These are phyloP conservation scores for Drosophila lacteicornis DNA, from an alignment of 1,140 invertebrate genomes.

Conservation along the genomic window DNA sequence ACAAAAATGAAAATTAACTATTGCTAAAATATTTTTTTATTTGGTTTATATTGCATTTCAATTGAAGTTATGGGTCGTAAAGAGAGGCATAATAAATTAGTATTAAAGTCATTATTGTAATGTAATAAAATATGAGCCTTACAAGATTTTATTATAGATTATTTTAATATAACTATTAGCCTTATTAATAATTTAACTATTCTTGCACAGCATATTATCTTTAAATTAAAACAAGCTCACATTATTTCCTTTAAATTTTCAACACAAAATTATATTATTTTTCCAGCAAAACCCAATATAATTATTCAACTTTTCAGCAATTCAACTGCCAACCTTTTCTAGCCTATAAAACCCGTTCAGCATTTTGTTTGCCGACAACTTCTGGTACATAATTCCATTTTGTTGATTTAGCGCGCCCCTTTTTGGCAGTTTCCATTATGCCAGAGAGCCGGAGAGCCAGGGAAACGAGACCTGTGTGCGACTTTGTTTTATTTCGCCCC, in stretches of 20 bases:
- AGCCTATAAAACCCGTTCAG: not conserved
- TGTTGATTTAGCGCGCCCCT: constrained; percentile 32
- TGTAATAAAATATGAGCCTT: no score
- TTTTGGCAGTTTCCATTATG: constrained; percentile 42
- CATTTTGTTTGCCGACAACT: constrained; percentile 16
- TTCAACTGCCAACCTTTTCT: not conserved
- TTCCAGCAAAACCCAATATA: not conserved
- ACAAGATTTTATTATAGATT: no score
- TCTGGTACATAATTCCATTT: constrained; percentile 42
- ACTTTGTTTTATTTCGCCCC: constrained; percentile 59
- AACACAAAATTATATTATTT: not conserved
- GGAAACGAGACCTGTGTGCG: constrained; percentile 33
- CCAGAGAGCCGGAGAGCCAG: constrained; percentile 7
- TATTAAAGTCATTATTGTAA: no score
- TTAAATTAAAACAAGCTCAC: no score
- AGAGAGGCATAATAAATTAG: no score
- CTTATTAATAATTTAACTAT: not conserved
- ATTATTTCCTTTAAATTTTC: no score
- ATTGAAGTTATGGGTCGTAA: not conserved
- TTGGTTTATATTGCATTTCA: not conserved
- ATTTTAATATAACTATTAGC: no score
- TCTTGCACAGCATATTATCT: not conserved
- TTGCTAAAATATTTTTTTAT: not conserved
- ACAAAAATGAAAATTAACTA: not conserved
- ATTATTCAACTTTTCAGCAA: not conserved